phyloP scores from a whole-genome alignment of 2,113 vertebrate genomes.

The Gasterosteus aculeatus region DNA sequence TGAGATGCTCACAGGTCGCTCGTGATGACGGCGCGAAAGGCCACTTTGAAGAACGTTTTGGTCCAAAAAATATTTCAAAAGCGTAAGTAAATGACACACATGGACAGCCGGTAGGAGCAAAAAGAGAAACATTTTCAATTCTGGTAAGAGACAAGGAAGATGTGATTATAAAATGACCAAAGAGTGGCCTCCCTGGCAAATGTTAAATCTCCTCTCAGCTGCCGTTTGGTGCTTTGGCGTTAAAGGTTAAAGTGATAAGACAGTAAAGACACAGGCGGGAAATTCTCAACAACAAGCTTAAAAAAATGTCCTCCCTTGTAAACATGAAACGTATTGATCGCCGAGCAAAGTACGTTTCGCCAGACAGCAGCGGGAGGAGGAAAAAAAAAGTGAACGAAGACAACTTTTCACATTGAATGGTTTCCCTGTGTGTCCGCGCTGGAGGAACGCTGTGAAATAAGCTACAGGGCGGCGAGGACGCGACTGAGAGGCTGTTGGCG shows the following conservation, averaged over 20 bases:
- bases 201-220: not conserved
- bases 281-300: not conserved
- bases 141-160: not conserved
- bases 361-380: not conserved
- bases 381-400: not conserved
- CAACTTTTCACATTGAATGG: not conserved
- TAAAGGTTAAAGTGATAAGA: not conserved
- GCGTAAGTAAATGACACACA: not conserved
- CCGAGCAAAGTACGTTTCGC: too few species aligned
- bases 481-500: slow-evolving; percentile 22
- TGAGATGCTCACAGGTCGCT: slow-evolving; percentile 15
- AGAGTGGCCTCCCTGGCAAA: not conserved
- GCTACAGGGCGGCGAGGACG: not conserved
- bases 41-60: not conserved
- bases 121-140: not conserved
- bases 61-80: not conserved
- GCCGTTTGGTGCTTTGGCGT: not conserved
- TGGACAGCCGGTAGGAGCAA: not conserved
- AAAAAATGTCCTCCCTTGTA: not conserved
- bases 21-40: not conserved
- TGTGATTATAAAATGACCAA: not conserved
- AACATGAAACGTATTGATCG: not conserved
- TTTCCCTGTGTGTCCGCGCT: not conserved
- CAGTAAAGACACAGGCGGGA: not conserved
- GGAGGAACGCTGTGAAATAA: not conserved